Evolutionary conservation across 1,140 invertebrate species (phyloP), one percentile per base, ranked within the genome.

Genomic region (Trachymyrmex cornetzi): DNA sequence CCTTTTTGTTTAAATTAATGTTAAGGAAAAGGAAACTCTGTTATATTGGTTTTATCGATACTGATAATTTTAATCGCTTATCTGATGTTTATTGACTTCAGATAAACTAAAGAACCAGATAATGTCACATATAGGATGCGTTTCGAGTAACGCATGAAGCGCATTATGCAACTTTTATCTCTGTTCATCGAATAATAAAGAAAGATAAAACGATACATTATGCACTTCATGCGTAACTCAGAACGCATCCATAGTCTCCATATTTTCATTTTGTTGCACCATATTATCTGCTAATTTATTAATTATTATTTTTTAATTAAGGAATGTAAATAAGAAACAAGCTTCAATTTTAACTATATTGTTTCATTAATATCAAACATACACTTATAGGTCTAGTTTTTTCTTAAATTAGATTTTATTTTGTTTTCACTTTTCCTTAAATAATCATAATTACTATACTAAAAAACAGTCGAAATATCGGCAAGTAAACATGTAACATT

Each of bases 291-390:
- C 24, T 63, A 63, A 27, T 63, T 1, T 30, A 30, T 66, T 34
- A 64, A 64, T 34, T 66, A 66, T 34, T 66, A 66, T 66, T n/a
- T 34, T 66, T 66, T 34, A 66, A 66, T 66, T 27, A 27, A 27
- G 4, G 12, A 5, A 7, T 63, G 7, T 16, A 63, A 63, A 63
- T 63, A 63, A 16, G 14, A 30, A 63, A 63, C 55, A 63, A 63
- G 24, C n/a, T 57, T 1, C 1, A 61, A 9, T 5, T 63, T 63
- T 63, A 24, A 22, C 0, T 63, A 30, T 16, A 19, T 16, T 63
- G 24, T 30, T 63, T 12, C 2, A 12, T 63, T 63, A 30, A 16
- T 57, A 22, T 57, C n/a, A 57, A 57, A 22, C 48, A 50, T 57
- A 44, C 38, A 44, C 38, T 57, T 57, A 57, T 57, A 22, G n/a